Percentiles rank a stretch among this genome's conserved stretches.
Conservation (phyloP, 2,888 invertebrate species). For the Adineta ricciae region DNA sequence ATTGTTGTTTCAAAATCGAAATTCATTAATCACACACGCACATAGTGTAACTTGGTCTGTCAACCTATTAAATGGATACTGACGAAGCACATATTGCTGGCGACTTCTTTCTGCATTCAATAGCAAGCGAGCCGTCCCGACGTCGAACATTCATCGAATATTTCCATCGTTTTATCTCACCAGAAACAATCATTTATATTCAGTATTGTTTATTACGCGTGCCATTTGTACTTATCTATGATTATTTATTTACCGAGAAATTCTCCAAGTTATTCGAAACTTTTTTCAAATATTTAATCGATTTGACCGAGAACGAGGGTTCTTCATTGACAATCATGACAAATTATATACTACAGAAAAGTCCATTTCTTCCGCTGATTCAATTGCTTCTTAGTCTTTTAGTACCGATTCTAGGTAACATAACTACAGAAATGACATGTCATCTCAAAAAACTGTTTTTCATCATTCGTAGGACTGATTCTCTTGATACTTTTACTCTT, state of each 20-base stretch:
- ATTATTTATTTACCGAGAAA: conserved; percentile 1
- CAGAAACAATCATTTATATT: not conserved
- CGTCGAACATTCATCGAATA: not conserved
- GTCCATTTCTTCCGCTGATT: not conserved
- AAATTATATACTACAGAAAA: not conserved
- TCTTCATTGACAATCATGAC: not conserved
- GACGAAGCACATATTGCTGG: not conserved
- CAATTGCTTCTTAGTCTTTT: not conserved
- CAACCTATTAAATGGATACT: not conserved
- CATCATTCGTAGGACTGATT: not conserved
- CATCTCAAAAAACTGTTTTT: too few relatives aligned
- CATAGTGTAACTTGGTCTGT: not conserved
- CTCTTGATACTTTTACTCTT: not conserved
- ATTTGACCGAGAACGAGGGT: not conserved
- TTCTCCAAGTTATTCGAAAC: not conserved
- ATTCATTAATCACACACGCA: too few relatives aligned
- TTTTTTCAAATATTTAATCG: not conserved
- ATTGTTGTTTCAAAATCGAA: not conserved
- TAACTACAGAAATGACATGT: not conserved
- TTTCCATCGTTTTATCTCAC: not conserved
- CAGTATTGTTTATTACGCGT: conserved; percentile 16
- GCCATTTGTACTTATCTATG: not conserved
- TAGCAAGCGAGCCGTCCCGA: not conserved
- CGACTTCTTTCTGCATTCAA: not conserved
- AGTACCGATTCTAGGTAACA: not conserved